Base-by-base conservation (phyloP, 2,113 vertebrate genomes). In the Lepisosteus osseus region DNA sequence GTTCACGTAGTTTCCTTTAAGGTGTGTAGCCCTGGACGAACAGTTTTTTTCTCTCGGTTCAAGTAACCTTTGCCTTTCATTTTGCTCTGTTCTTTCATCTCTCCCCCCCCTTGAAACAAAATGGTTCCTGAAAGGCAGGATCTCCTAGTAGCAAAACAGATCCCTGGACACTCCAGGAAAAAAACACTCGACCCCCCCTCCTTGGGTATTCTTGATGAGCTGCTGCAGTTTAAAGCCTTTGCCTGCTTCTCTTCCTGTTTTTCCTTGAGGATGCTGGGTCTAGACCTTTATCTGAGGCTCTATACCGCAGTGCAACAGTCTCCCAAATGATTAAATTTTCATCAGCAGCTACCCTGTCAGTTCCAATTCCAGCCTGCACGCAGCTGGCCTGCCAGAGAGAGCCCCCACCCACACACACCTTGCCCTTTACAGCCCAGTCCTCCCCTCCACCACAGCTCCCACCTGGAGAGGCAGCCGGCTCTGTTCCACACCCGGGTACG, bases 311-410 rank as follows among this genome's bases (percentile, higher is more conserved):
- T 42, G 42, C 65, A 17, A 42, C 43, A 45, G 67, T 45, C 55
- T 70, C 72, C 72, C 54, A 42, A 64, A 73, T 62, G 70, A 12
- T 70, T 29, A 73, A 55, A 70, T 78, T 51, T 70, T 73, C 73
- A 75, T 78, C 73, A 70, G 77, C 73, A 54, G 65, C 54, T 73
- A 51, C 45, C 54, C 70, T 75, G 77, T 75, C 67, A 75, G 41
- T 62, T 69, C 72, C 73, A 67, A 69, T 75, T 70, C 54, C 67
- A 77, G 68, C 62, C 14, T 70, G 59, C 15, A 73, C 14, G 56
- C 54, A 4, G 65, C 40, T 62, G 54, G 59, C 15, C 51, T 74
- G 72, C 61, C 70, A 71, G 40, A 65, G 3, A 61, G 45, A 63
- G 59, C 29, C 29, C 29, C 29, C 56, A 64, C 62, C 45, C 12